Conservation (phyloP, 2,113 vertebrate species). For the Fulica atra region DNA sequence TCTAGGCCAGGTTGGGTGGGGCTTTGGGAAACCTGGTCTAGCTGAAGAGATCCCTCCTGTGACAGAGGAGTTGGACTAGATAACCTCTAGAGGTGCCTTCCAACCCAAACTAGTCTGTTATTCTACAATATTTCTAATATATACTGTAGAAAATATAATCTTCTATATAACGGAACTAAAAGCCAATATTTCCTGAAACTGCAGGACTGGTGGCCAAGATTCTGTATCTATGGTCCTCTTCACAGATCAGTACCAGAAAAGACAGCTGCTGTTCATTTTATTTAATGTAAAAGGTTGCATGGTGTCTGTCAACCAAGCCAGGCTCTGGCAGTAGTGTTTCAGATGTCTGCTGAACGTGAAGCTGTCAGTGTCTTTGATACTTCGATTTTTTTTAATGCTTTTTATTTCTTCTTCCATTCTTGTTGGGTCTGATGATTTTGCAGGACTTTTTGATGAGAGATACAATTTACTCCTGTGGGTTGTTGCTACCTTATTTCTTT, state of each 20-base stretch:
- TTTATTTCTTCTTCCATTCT: background rate
- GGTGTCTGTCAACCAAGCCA: background rate
- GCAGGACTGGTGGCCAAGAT: background rate
- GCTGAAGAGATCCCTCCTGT: no score
- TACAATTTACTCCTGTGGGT: background rate
- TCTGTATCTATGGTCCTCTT: background rate
- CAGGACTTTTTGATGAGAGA: background rate
- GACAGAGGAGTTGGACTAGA: no score
- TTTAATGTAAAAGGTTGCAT: background rate
- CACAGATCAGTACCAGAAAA: background rate
- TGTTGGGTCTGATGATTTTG: background rate
- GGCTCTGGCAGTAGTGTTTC: background rate
- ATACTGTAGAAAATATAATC: background rate
- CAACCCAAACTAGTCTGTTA: no score
- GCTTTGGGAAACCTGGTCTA: no score
- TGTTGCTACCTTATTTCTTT: background rate
- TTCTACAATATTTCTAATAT: background rate
- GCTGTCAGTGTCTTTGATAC: background rate
- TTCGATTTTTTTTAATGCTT: rapidly evolving
- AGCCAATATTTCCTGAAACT: background rate
- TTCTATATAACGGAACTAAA: background rate
- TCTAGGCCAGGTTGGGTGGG: no score
- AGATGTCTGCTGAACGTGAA: background rate
- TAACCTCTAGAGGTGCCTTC: no score
- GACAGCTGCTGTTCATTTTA: background rate